These are phyloP conservation scores for Solea solea DNA, from an alignment of 2,113 vertebrate genomes.

Conservation along the genomic window DNA sequence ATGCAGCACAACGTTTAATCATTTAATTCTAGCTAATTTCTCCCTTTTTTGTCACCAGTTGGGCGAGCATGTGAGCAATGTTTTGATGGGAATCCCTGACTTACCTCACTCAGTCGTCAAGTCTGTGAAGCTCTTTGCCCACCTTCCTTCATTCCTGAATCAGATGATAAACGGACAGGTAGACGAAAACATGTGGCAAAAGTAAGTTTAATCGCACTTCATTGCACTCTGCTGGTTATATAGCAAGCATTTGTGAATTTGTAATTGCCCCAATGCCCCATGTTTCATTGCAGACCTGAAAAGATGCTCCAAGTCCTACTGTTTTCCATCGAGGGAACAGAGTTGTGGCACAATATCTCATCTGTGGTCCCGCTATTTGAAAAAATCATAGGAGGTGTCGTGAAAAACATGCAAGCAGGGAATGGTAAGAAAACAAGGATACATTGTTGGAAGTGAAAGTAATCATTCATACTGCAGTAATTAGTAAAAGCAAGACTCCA, in stretches of 20 bases:
- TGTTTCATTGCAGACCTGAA: conserved; percentile 66
- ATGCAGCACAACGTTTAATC: background rate
- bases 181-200: conserved; percentile 70
- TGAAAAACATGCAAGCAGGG: conserved; percentile 48
- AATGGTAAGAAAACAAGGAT: conserved; percentile 65
- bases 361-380: conserved; percentile 50
- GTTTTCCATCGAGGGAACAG: conserved; percentile 49
- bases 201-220: conserved; percentile 50
- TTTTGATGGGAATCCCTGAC: conserved; percentile 41
- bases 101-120: conserved; percentile 3
- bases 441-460: background rate
- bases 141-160: conserved; percentile 58
- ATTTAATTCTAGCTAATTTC: background rate
- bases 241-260: background rate
- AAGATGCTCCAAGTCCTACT: conserved; percentile 58
- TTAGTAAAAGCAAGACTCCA: background rate
- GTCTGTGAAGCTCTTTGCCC: conserved; percentile 33
- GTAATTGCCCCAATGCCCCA: background rate
- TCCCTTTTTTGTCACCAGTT: conserved; percentile 51
- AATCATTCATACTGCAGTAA: background rate
- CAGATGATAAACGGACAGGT: conserved; percentile 64
- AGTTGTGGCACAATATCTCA: conserved; percentile 43
- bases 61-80: conserved; percentile 24
- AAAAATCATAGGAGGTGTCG: conserved; percentile 18
- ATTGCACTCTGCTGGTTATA: background rate